Base-by-base conservation (phyloP, 1,140 invertebrate genomes). In the Cotesia typhae region DNA sequence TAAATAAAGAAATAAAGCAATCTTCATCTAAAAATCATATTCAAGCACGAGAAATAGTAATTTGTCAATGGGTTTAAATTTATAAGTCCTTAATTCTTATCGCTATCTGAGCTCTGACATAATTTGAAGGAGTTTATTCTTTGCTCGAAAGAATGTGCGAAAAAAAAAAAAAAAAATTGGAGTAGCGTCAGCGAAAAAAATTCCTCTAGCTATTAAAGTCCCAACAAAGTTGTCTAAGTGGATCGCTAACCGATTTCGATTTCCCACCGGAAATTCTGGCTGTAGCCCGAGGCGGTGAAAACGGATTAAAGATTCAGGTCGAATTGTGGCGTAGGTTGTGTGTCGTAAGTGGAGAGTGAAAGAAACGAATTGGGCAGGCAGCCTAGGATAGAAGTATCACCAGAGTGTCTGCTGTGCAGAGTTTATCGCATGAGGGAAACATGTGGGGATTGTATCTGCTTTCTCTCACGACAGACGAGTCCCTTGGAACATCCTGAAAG, bases 241-340 rank as follows among this genome's bases (percentile, higher is more conserved):
- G 66, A 67, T 67, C 66, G 66, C 66, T 67, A 67, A 67, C 66
- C 66, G 51, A 67, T 67, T 67, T 20, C 66, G 66, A 67, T 67
- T 67, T 67, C 66, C 66, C 66, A 67, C 66, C 66, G 52, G 51
- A 51, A 67, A 67, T 53, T 67, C 37, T 38, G 37, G 0, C 36
- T 38, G 12, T 63, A 2, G 52, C 66, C 51, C 28, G n/a, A 17
- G 28, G 51, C 66, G 66, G 38, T 10, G 47, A 5, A 67, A 51
- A 67, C 51, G 66, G 66, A 67, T 67, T 67, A 67, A 67, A 67
- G 66, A 67, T 67, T 67, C 66, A 67, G 51, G 41, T 51, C 17
- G 66, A 67, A 67, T 67, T 67, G 66, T 67, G 66, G 66, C 35
- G 41, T 20, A 63, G 35, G 60, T 63, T 28, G 36, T 63, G 52